Evolutionary conservation across 2,113 vertebrate genomes (phyloP).

Genomic region (Riparia riparia): DNA sequence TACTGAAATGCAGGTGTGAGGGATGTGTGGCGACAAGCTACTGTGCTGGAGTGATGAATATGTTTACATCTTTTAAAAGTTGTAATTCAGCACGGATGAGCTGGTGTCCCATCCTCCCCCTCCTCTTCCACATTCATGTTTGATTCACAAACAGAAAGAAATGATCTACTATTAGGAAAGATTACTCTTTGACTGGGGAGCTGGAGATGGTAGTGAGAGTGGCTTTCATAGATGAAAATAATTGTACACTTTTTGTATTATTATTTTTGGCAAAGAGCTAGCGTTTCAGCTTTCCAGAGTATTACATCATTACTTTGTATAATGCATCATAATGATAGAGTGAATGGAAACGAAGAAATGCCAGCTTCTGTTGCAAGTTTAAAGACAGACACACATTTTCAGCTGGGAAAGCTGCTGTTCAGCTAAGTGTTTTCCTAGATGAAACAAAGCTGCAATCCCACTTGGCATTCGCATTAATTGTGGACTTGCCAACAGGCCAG

Average conservation of each 20-base stretch:
- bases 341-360: conserved; percentile 81
- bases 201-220: conserved; percentile 76
- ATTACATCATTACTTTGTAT: conserved; percentile 86
- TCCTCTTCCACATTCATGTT: conserved; percentile 58
- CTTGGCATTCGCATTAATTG: conserved; percentile 83
- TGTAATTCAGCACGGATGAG: conserved; percentile 67
- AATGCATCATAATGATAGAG: conserved; percentile 87
- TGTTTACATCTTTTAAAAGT: conserved; percentile 78
- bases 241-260: conserved; percentile 85
- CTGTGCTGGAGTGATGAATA: conserved; percentile 60
- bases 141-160: conserved; percentile 76
- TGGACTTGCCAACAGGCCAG: conserved; percentile 80
- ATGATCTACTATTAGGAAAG: conserved; percentile 76
- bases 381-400: conserved; percentile 80
- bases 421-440: conserved; percentile 78
- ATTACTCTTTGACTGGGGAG: conserved; percentile 78
- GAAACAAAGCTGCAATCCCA: conserved; percentile 82
- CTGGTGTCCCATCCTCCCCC: conserved; percentile 3
- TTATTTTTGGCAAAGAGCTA: conserved; percentile 83
- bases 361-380: conserved; percentile 80
- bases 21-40: conserved; percentile 4
- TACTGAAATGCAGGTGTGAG: background rate
- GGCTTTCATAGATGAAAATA: conserved; percentile 85
- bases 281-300: conserved; percentile 77
- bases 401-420: conserved; percentile 78